Percentiles rank a stretch among this genome's conserved stretches.
Conservation (phyloP, 2,888 invertebrate genomes). For the Agapetus fuscipes region DNA sequence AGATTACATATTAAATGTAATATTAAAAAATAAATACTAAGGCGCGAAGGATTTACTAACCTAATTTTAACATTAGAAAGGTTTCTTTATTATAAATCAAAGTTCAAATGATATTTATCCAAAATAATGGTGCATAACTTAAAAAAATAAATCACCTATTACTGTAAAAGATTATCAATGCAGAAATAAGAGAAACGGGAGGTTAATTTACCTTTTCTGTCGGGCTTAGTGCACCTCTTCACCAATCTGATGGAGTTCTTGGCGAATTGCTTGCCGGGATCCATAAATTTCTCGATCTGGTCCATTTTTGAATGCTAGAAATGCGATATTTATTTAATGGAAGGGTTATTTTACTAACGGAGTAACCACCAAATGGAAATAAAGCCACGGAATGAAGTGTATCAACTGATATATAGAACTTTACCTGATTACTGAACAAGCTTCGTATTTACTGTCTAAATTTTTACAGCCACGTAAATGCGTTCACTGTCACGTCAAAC, state of each 20-base stretch:
- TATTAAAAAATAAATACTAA: too few relatives aligned
- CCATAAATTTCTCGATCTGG: slow-evolving; percentile 89
- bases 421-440: slow-evolving; percentile 1
- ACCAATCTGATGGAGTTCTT: slow-evolving; percentile 98
- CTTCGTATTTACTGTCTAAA: slow-evolving; percentile 1
- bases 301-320: slow-evolving; percentile 60
- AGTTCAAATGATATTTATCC: background rate
- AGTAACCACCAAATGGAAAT: background rate
- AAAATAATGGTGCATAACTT: background rate
- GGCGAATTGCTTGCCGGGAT: slow-evolving; percentile 93
- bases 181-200: slow-evolving; percentile 6
- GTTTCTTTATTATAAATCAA: background rate
- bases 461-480: slow-evolving; percentile 14
- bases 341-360: background rate
- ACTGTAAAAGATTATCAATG: too few relatives aligned
- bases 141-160: background rate
- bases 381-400: background rate
- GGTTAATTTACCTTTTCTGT: slow-evolving; percentile 91
- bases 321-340: background rate
- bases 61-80: too few relatives aligned
- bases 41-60: too few relatives aligned
- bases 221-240: slow-evolving; percentile 98
- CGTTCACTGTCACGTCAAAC: slow-evolving; percentile 17
- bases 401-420: too few relatives aligned
- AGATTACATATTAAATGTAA: too few relatives aligned